A percentile compares a stretch with the other conserved stretches of the same genome.
Evolutionary conservation across 2,888 invertebrate species (phyloP).

Genomic region (Scaptomyza tumidula): DNA sequence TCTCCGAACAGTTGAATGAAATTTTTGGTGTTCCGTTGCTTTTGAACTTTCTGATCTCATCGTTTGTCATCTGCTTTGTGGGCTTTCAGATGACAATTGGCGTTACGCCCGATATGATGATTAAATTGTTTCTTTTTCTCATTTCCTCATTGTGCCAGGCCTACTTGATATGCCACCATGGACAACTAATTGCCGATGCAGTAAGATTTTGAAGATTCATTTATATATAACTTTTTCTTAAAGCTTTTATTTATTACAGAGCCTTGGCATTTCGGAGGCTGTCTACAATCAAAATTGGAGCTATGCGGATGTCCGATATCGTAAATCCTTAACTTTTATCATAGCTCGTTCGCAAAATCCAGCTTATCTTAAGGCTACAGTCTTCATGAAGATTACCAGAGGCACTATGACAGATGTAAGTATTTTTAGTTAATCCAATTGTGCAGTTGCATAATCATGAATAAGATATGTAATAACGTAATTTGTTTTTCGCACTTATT

Average conservation of each 20-base stretch:
- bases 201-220: conserved; percentile 45
- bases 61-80: conserved; percentile 82
- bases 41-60: conserved; percentile 79
- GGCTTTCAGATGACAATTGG: conserved; percentile 81
- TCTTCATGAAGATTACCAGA: conserved; percentile 71
- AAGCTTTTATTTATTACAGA: conserved; percentile 40
- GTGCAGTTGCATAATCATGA: background rate
- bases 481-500: too few relatives aligned
- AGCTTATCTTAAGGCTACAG: conserved; percentile 70
- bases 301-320: conserved; percentile 68
- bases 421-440: background rate
- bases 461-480: too few relatives aligned
- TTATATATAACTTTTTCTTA: background rate
- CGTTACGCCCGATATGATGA: conserved; percentile 54
- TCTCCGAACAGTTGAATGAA: conserved; percentile 70
- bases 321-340: conserved; percentile 70
- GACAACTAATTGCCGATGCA: conserved; percentile 72
- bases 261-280: conserved; percentile 57
- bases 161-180: conserved; percentile 78
- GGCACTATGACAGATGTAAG: conserved; percentile 75
- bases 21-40: conserved; percentile 80
- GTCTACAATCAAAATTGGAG: conserved; percentile 77
- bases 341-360: conserved; percentile 73
- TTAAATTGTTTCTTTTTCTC: conserved; percentile 73
- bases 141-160: conserved; percentile 74